phyloP scores from a whole-genome alignment of 2,113 vertebrate genomes.

The Barbus barbus region DNA sequence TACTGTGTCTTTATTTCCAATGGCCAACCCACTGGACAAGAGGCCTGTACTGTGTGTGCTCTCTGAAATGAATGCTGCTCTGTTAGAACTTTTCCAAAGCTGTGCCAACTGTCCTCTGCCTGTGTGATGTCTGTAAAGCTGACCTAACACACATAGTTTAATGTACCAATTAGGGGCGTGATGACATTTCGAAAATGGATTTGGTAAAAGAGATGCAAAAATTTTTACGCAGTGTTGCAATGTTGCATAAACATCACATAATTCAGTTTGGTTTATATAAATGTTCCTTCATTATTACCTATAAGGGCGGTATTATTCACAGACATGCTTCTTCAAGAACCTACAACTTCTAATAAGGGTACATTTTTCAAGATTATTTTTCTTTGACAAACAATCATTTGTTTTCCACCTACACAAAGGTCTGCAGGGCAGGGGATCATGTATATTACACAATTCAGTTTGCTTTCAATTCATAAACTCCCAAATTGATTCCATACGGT shows the following conservation, averaged over 20 bases:
- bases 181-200: constrained; percentile 51
- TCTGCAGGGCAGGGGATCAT: not conserved
- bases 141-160: constrained; percentile 53
- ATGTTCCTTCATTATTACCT: constrained; percentile 16
- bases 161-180: constrained; percentile 55
- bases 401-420: not conserved
- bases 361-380: not conserved
- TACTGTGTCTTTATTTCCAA: constrained; percentile 74
- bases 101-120: constrained; percentile 67
- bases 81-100: constrained; percentile 66
- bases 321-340: constrained; percentile 1
- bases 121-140: constrained; percentile 55
- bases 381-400: not conserved
- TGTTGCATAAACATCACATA: constrained; percentile 17
- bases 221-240: constrained; percentile 12
- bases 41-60: constrained; percentile 55
- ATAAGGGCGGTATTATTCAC: not conserved
- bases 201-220: constrained; percentile 27
- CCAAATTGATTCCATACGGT: not conserved
- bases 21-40: constrained; percentile 58
- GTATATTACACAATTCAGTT: not conserved
- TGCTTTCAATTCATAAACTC: not conserved
- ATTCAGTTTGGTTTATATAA: constrained; percentile 33
- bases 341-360: not conserved
- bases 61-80: constrained; percentile 73